These are phyloP conservation scores for Drosophila melanica DNA, from an alignment of 1,140 invertebrate species.

Conservation along the genomic window DNA sequence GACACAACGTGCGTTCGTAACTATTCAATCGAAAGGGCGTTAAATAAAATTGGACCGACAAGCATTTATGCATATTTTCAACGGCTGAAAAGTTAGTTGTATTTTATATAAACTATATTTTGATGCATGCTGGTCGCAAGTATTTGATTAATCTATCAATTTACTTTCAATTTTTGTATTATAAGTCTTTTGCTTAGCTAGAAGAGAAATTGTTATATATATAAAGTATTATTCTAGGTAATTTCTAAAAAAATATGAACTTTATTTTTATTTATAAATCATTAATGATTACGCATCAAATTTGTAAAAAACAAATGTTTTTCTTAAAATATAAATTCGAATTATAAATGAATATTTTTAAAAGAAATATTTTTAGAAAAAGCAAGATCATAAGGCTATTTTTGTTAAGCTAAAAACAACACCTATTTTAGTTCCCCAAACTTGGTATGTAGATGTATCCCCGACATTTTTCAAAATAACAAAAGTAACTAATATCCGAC, in stretches of 20 bases:
- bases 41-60: background rate
- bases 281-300: no score
- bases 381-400: background rate
- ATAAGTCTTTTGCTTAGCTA: background rate
- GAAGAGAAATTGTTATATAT: background rate
- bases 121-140: background rate
- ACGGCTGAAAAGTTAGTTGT: no score
- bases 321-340: background rate
- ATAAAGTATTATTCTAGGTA: no score
- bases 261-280: no score
- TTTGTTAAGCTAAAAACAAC: background rate
- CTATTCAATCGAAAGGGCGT: constrained; percentile 23
- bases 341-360: background rate
- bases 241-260: no score
- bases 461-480: no score
- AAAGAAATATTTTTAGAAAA: background rate
- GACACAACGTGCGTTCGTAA: constrained; percentile 23
- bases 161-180: background rate
- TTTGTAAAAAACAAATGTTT: no score
- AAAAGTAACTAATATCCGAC: no score
- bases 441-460: no score
- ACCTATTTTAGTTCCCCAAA: no score
- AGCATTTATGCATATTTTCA: background rate
- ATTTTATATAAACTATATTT: no score
- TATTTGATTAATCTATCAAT: background rate